These are phyloP conservation scores for Eupeodes latifasciatus DNA, from an alignment of 2,888 invertebrate genomes.

Conservation along the genomic window DNA sequence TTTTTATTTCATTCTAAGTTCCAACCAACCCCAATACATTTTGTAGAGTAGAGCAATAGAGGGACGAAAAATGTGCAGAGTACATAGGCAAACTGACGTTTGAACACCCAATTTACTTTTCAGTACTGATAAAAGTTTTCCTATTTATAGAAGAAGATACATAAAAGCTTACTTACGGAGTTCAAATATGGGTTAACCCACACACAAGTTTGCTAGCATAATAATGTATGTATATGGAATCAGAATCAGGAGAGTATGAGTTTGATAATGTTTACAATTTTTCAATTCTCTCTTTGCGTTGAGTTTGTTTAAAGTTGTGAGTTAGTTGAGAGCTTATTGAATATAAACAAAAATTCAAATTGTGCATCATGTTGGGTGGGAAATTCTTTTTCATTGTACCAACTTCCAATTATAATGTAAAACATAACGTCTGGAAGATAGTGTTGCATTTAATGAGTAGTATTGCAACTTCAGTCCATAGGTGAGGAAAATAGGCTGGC, in stretches of 20 bases:
- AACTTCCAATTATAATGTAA: too few species aligned
- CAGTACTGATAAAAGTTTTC: slow-evolving; percentile 4
- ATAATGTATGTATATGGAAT: background rate
- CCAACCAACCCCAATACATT: background rate
- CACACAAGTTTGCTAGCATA: slow-evolving; percentile 18
- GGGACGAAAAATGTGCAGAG: background rate
- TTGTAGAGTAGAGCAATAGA: background rate
- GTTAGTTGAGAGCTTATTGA: background rate
- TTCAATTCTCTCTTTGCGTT: background rate
- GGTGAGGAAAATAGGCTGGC: too few species aligned
- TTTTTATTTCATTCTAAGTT: background rate
- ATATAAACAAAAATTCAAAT: background rate
- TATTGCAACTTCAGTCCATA: too few species aligned
- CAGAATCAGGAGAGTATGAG: background rate
- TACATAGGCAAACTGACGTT: slow-evolving; percentile 1
- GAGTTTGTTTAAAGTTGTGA: slow-evolving; percentile 8
- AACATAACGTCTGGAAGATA: too few species aligned
- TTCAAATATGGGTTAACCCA: slow-evolving; percentile 33
- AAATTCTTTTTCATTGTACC: background rate
- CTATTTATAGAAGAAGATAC: slow-evolving; percentile 34
- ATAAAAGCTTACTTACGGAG: slow-evolving; percentile 2
- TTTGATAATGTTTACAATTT: background rate
- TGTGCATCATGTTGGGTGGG: slow-evolving; percentile 11
- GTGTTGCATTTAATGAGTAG: too few species aligned
- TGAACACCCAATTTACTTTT: background rate